Percentiles rank a stretch among this genome's conserved stretches.
Conservation (phyloP, 2,113 vertebrate species). For the sheep (Ovis aries) region DNA sequence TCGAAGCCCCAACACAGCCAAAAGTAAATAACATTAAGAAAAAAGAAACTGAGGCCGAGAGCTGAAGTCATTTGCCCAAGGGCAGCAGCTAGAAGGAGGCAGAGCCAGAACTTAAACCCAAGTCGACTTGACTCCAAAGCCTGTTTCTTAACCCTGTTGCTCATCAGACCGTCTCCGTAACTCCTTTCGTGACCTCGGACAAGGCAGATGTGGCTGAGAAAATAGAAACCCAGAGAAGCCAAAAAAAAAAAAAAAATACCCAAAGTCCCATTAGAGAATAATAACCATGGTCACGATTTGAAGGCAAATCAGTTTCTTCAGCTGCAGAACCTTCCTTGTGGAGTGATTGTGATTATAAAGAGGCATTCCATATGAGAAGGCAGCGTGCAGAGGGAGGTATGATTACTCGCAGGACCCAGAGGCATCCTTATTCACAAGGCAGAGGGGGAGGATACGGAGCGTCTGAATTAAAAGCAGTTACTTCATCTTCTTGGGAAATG, state of each 20-base stretch:
- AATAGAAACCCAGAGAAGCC: not conserved
- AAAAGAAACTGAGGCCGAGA: not conserved
- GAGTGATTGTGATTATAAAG: not conserved
- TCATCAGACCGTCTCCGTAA: not conserved
- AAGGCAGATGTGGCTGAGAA: not conserved
- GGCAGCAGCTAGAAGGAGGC: not conserved
- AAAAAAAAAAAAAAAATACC: not conserved
- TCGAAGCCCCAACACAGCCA: not conserved
- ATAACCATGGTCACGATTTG: not conserved
- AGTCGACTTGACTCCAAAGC: not conserved
- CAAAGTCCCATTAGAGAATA: not conserved
- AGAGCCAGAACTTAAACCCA: not conserved
- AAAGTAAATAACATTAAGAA: not conserved
- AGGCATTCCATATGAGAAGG: not conserved
- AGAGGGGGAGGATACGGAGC: not conserved
- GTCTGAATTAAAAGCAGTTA: slow-evolving; percentile 35
- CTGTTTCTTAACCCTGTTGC: not conserved
- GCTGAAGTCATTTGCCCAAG: not conserved
- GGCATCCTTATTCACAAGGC: not conserved
- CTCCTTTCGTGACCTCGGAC: not conserved
- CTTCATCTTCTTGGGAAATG: slow-evolving; percentile 31
- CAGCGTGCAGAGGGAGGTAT: not conserved
- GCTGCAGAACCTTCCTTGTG: not conserved
- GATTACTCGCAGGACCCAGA: not conserved
- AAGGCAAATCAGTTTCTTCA: not conserved